Percentiles rank a stretch among this genome's conserved stretches.
phyloP scores from a whole-genome alignment of 2,888 invertebrate species.

The Alentia gelatinosa region DNA sequence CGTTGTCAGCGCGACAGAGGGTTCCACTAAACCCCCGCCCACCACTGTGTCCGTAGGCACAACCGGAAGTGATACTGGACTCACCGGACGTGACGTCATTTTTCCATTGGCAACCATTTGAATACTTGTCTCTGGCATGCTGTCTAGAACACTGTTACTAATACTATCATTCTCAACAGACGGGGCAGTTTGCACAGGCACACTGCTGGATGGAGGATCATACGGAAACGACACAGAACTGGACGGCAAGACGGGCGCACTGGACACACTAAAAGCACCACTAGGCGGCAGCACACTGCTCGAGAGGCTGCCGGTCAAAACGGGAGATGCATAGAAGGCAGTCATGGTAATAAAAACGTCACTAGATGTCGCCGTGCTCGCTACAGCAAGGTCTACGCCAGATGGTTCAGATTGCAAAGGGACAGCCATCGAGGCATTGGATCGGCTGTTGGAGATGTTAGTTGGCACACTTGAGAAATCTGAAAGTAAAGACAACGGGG shows the following conservation, averaged over 20 bases:
- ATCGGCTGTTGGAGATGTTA: neutral
- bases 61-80: slow-evolving; percentile 18
- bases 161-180: neutral
- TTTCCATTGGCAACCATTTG: slow-evolving; percentile 39
- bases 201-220: neutral
- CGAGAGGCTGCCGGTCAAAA: neutral
- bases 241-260: slow-evolving; percentile 7
- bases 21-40: neutral
- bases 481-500: slow-evolving; percentile 32
- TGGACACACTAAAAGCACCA: slow-evolving; percentile 11
- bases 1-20: neutral
- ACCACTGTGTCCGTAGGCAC: neutral
- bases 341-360: neutral
- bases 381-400: neutral
- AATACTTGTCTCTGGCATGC: slow-evolving; percentile 13
- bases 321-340: neutral
- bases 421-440: neutral
- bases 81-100: slow-evolving; percentile 19
- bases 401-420: slow-evolving; percentile 26
- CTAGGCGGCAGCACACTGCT: neutral
- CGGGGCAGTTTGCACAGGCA: neutral
- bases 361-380: slow-evolving; percentile 23
- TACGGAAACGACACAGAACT: slow-evolving; percentile 2
- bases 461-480: slow-evolving; percentile 46
- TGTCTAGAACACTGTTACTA: neutral